phyloP scores from a whole-genome alignment of 2,888 invertebrate species.

The Atethmia centrago region DNA sequence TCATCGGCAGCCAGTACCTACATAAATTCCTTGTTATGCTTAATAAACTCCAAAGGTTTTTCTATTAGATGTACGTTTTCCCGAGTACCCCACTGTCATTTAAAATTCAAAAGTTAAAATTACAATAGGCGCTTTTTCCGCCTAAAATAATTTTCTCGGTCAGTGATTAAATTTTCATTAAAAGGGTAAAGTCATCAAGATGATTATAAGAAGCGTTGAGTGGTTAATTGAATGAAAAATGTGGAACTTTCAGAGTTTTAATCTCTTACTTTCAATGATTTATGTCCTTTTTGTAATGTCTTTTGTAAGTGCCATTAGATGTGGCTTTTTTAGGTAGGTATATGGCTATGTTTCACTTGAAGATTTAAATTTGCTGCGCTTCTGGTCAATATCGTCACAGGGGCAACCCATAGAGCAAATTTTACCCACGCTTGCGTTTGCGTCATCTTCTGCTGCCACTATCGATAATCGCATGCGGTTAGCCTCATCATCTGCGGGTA shows the following conservation, averaged over 20 bases:
- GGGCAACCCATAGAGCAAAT: neutral
- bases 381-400: neutral
- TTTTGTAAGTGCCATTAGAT: constrained; percentile 15
- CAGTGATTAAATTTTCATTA: constrained; percentile 67
- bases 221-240: constrained; percentile 69
- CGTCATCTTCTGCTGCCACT: neutral
- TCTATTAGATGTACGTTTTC: neutral
- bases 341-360: neutral
- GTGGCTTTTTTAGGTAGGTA: constrained; percentile 5
- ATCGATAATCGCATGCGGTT: neutral
- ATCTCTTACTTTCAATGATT: constrained; percentile 50
- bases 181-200: constrained; percentile 66
- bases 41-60: neutral
- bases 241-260: constrained; percentile 46
- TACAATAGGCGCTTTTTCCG: constrained; percentile 28
- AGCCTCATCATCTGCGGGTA: no score
- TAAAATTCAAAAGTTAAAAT: constrained; percentile 18
- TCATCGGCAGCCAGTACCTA: neutral
- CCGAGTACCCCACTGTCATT: neutral
- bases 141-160: constrained; percentile 52
- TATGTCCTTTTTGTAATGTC: constrained; percentile 29
- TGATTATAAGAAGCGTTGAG: constrained; percentile 59
- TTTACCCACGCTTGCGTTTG: no score
- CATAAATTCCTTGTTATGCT: neutral
- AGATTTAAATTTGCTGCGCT: neutral